Evolutionary conservation across 2,113 vertebrate genomes (phyloP), one percentile per base, ranked within the genome.

Genomic region (Indicator indicator): DNA sequence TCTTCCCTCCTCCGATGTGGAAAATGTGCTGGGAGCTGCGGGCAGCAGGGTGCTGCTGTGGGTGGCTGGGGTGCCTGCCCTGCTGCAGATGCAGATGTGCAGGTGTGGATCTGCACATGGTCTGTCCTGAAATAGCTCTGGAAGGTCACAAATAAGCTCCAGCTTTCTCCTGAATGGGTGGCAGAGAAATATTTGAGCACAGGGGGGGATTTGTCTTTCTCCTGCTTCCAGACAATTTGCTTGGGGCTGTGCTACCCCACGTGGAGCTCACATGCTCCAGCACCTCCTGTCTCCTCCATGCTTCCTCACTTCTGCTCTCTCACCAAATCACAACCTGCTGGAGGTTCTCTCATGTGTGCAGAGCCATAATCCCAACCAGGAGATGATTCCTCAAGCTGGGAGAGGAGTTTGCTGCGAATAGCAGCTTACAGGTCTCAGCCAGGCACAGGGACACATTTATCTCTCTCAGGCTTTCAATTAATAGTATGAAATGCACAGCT

Each of bases 381-480:
- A 73, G 79, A 81, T 33, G 46, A 83, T 83, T 83, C 84, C 70
- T 26, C 0, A 18, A 50, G 80, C 81, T 1, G 7, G 54, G 56
- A 4, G 24, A 9, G 27, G 16, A 78, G 40, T 50, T 75, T 64
- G 88, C 70, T 68, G 81, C 67, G 90, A 59, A 94, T 62, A 94
- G 92, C 89, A 62, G 89, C 88, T 97, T 95, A 95, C 27, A 28
- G 95, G 68, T 75, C 84, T 96, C 89, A 94, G 71, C 83, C 30
- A 27, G 70, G 78, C 78, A 63, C 79, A 59, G 36, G 73, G 80
- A 79, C 64, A 56, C 70, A 79, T 96, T 44, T 90, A 93, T 95
- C 93, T 83, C 88, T 91, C 75, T 52, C 64, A 76, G 89, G 94
- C 95, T 97, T 97, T 97, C 97, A 97, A 97, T 97, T 97, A 98